These are phyloP conservation scores for Eucera pruinosa DNA, from an alignment of 2,888 invertebrate species.

Conservation along the genomic window DNA sequence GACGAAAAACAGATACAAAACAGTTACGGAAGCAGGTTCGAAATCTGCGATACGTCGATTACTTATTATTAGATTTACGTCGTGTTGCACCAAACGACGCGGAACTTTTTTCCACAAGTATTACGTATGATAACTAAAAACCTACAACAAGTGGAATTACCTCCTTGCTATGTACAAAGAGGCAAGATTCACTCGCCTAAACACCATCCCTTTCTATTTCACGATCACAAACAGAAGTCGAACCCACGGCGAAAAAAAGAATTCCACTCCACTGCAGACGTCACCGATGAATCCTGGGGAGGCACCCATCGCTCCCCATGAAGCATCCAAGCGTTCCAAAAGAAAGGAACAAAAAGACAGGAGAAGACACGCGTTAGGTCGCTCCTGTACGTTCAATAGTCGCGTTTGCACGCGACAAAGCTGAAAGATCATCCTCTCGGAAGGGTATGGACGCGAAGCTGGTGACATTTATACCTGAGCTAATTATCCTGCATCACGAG, in stretches of 20 bases:
- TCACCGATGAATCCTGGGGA: neutral
- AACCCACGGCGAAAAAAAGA: neutral
- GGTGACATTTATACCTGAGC: constrained; percentile 61
- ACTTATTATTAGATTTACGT: no score
- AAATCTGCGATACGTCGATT: no score
- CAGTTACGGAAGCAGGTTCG: no score
- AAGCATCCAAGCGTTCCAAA: neutral
- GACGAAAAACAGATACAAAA: no score
- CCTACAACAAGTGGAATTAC: no score
- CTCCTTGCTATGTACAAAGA: no score
- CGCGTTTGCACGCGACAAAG: constrained; percentile 1
- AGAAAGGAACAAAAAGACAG: neutral
- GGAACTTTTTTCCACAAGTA: no score
- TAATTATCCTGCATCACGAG: constrained; percentile 57
- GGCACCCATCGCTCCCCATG: neutral
- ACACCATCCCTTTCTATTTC: neutral
- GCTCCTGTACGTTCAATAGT: neutral
- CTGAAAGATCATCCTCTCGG: constrained; percentile 42
- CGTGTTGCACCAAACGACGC: no score
- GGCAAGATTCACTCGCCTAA: neutral
- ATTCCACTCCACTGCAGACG: neutral
- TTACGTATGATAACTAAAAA: no score
- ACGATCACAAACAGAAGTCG: neutral
- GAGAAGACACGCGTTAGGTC: constrained; percentile 1
- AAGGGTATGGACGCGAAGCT: neutral